Evolutionary conservation across 2,888 invertebrate species (phyloP).

Genomic region (Criorhina ranunculi): DNA sequence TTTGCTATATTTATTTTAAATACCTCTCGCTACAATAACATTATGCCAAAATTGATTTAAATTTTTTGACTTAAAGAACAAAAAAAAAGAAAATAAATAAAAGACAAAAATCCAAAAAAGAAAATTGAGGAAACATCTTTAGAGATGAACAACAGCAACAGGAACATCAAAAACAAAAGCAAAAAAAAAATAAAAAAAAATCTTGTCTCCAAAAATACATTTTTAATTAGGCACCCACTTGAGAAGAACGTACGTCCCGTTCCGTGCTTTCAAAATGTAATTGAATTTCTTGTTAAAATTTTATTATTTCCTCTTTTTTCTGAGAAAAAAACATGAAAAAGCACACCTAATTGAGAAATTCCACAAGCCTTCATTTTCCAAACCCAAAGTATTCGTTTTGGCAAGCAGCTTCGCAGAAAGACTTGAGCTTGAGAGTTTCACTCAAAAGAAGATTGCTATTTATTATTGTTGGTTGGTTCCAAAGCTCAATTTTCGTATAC

Average conservation of each 20-base stretch:
- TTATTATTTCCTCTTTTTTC: slow-evolving; percentile 22
- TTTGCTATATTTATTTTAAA: slow-evolving; percentile 2
- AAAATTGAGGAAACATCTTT: slow-evolving; percentile 62
- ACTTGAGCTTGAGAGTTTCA: slow-evolving; percentile 10
- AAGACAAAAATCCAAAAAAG: slow-evolving; percentile 1
- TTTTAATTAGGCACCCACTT: slow-evolving; percentile 76
- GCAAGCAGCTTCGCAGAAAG: not conserved
- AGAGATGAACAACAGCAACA: slow-evolving; percentile 18
- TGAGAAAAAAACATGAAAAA: slow-evolving; percentile 11
- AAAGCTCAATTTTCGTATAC: slow-evolving; percentile 7
- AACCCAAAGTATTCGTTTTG: not conserved
- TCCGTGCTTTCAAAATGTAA: slow-evolving; percentile 60
- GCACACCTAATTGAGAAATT: slow-evolving; percentile 66
- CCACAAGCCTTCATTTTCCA: not conserved
- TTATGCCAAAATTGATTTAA: slow-evolving; percentile 50
- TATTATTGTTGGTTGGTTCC: slow-evolving; percentile 40
- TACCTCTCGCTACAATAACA: slow-evolving; percentile 36
- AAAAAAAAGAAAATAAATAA: slow-evolving; percentile 23
- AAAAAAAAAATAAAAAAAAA: slow-evolving; percentile 39
- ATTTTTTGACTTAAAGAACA: slow-evolving; percentile 14
- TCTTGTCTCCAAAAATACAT: slow-evolving; percentile 74
- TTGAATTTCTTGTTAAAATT: slow-evolving; percentile 67
- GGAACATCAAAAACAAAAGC: slow-evolving; percentile 23
- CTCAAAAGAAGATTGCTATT: not conserved
- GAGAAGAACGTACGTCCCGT: slow-evolving; percentile 44